A percentile compares a stretch with the other conserved stretches of the same genome.
Conservation (phyloP, 1,140 invertebrate species). For the Cephus cinctus region DNA sequence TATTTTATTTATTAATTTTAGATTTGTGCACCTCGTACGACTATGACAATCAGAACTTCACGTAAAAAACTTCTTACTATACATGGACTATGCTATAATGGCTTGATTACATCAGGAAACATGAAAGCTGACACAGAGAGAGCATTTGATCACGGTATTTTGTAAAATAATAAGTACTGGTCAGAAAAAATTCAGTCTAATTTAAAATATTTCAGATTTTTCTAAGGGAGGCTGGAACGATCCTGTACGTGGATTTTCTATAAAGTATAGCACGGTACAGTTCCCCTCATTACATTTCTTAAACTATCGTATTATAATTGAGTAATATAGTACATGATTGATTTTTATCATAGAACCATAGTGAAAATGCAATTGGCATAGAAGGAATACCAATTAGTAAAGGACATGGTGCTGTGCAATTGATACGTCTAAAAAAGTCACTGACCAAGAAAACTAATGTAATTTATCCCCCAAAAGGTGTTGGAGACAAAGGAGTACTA, state of each 20-base stretch:
- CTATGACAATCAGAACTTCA: slow-evolving; percentile 25
- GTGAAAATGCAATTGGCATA: too few species aligned
- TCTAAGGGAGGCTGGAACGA: slow-evolving; percentile 26
- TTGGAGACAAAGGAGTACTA: too few species aligned
- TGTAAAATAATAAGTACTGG: slow-evolving; percentile 2
- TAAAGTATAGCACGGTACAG: slow-evolving; percentile 24
- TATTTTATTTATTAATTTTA: slow-evolving; percentile 16
- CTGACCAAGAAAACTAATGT: too few species aligned
- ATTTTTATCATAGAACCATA: too few species aligned
- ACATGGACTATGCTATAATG: slow-evolving; percentile 35
- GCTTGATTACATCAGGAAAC: slow-evolving; percentile 7
- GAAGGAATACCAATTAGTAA: too few species aligned
- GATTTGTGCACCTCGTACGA: slow-evolving; percentile 35
- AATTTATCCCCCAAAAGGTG: too few species aligned
- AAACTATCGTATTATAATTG: too few species aligned
- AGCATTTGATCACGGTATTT: slow-evolving; percentile 17
- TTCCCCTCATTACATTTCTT: too few species aligned
- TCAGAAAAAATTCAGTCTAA: not conserved
- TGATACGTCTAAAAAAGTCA: too few species aligned
- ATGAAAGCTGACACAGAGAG: slow-evolving; percentile 17
- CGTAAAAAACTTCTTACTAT: too few species aligned
- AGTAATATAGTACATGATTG: too few species aligned
- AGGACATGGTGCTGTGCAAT: too few species aligned
- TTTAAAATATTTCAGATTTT: not conserved
- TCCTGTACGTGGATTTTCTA: slow-evolving; percentile 33